Evolutionary conservation across 1,140 invertebrate species (phyloP), one percentile per base, ranked within the genome.

Genomic region (Melipona quadrifasciata): DNA sequence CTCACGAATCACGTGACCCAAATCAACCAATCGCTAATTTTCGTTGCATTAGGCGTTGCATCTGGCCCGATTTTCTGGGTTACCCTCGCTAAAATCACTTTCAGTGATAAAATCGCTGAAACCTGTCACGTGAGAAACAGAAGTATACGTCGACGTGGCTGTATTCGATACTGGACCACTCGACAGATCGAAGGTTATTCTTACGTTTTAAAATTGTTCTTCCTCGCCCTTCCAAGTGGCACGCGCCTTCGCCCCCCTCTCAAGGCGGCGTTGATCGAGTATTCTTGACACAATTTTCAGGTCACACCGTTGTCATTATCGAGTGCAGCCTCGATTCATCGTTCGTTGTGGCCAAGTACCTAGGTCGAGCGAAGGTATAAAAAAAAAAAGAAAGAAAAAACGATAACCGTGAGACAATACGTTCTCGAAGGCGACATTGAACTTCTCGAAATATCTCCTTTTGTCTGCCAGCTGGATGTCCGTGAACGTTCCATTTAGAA

Each of bases 221-320:
- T 17, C 1, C 31, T n/a, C 4, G 27, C 12, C 27, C 73, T 67
- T 68, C 31, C 34, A 70, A 47, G 47, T 58, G 31, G 47, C 71
- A 73, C 24, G 39, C 79, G 71, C 17, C 79, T 61, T 57, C 31
- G 53, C 68, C 57, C 53, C 53, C 34, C 24, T 31, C 65, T 65
- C 61, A 1, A 24, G 82, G n/a, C 61, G 84, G 68, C 72, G 80
- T 6, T 19, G 71, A 70, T 84, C 72, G 58, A 86, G 86, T 24
- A 79, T 53, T 34, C 88, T 89, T 82, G 87, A 89, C 88, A 89
- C 82, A 70, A 68, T 84, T 89, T 86, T 80, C 85, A 70, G 72
- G 80, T 80, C 68, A 57, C 64, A 71, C 64, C 57, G 82, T 86
- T 88, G 82, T 89, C 80, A 75, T 86, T 82, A 88, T 89, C 77